Conservation (phyloP, 2,797 vertebrate genomes). For the Helicolenus hilgendorfi region DNA sequence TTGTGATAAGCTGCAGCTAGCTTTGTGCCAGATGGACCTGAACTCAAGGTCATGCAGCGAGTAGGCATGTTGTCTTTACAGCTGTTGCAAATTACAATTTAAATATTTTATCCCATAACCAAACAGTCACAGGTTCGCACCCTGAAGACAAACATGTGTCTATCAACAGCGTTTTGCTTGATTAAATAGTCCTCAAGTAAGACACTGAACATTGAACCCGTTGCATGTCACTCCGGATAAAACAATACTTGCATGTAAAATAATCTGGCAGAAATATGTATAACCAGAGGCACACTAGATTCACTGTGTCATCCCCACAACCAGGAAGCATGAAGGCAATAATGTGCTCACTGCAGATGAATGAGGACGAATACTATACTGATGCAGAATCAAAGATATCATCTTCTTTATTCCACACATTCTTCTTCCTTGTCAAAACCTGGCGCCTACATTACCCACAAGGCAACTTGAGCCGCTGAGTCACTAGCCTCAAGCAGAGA, state of each 20-base stretch:
- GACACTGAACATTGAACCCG: neutral
- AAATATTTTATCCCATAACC: slow-evolving; percentile 2
- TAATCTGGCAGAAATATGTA: slow-evolving; percentile 22
- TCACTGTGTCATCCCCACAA: neutral
- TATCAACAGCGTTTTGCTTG: neutral
- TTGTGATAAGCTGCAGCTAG: neutral
- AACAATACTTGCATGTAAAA: neutral
- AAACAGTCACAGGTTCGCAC: slow-evolving; percentile 33
- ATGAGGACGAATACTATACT: neutral
- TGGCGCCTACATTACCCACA: neutral
- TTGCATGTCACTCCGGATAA: neutral
- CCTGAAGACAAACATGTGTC: slow-evolving; percentile 55
- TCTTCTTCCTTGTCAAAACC: neutral
- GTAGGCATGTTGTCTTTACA: neutral
- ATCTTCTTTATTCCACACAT: neutral
- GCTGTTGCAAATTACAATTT: neutral
- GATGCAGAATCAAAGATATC: neutral
- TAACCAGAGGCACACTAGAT: neutral
- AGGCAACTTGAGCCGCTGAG: neutral
- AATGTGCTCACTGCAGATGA: neutral
- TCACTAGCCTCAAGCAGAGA: neutral
- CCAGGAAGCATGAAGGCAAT: neutral
- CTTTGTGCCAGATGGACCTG: neutral
- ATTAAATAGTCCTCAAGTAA: neutral
- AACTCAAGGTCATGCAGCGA: neutral